Base-by-base conservation (phyloP, 2,113 vertebrate species). In the Megaceryle maxima region DNA sequence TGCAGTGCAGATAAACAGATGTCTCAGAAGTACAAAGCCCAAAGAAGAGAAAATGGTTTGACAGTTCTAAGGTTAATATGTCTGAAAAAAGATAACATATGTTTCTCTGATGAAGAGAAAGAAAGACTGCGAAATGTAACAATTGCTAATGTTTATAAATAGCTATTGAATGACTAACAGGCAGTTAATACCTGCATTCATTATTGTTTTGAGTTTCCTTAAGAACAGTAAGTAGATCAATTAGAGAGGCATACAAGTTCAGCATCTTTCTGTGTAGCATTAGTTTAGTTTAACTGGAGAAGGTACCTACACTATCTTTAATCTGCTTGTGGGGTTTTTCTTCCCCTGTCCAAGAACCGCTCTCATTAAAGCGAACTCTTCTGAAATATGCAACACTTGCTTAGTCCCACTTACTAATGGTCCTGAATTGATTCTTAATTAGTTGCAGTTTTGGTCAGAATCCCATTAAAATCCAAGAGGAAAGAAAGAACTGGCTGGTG, bases 381-480 rank as follows among this genome's bases (percentile, higher is more conserved):
- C 96, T 98, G 98, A 99, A 99, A 99, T 98, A 99, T 98, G 98
- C 98, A 99, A 97, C 94, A 98, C 98, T 98, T 98, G 98, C 98
- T 94, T 98, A 98, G 98, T 98, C 98, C 96, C 95, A 97, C 97
- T 98, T 96, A 97, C 99, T 99, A 99, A 99, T 99, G 98, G 99
- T 98, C 96, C 97, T 97, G 98, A 99, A 99, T 99, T 99, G 99
- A 99, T 99, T 99, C 99, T 99, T 99, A 99, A 99, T 99, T 99
- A 99, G 99, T 98, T 98, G 98, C 98, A 98, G 97, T 98, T 99
- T 99, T 99, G 98, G 98, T 99, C 96, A 97, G 97, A 97, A 98
- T 99, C 98, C 99, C 99, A 98, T 98, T 99, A 98, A 98, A 98
- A 98, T 97, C 94, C 95, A 97, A 81, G 31, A 90, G 94, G 84